Percentiles rank a stretch among this genome's conserved stretches.
phyloP scores from a whole-genome alignment of 1,140 invertebrate genomes.

The Diprion similis region DNA sequence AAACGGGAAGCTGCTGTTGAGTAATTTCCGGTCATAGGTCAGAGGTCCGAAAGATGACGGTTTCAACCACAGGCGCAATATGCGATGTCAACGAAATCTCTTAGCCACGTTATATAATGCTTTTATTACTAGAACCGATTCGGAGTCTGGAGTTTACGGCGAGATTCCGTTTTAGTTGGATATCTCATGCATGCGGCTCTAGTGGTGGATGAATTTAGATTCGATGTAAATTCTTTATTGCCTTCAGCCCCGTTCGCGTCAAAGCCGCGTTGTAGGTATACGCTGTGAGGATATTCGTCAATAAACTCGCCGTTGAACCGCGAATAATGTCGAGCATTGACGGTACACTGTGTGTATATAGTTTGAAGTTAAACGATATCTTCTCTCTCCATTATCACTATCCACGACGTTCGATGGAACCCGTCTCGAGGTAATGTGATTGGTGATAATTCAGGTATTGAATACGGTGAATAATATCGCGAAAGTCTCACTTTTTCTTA shows the following conservation, averaged over 20 bases:
- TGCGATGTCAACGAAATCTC: not conserved
- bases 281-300: too few relatives aligned
- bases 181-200: not conserved
- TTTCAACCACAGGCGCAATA: not conserved
- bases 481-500: too few relatives aligned
- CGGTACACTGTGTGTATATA: too few relatives aligned
- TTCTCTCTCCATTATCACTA: too few relatives aligned
- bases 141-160: not conserved
- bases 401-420: too few relatives aligned
- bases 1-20: too few relatives aligned
- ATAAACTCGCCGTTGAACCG: not conserved
- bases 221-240: not conserved
- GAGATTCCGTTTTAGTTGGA: not conserved
- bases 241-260: not conserved
- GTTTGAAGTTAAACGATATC: too few relatives aligned
- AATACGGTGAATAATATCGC: too few relatives aligned
- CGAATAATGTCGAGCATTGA: not conserved
- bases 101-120: not conserved
- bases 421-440: too few relatives aligned
- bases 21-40: too few relatives aligned
- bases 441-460: too few relatives aligned
- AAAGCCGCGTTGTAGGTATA: not conserved
- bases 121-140: not conserved
- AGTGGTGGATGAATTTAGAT: not conserved
- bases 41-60: too few relatives aligned